Base-by-base conservation (phyloP, 2,888 invertebrate species). In the Pecten maximus region DNA sequence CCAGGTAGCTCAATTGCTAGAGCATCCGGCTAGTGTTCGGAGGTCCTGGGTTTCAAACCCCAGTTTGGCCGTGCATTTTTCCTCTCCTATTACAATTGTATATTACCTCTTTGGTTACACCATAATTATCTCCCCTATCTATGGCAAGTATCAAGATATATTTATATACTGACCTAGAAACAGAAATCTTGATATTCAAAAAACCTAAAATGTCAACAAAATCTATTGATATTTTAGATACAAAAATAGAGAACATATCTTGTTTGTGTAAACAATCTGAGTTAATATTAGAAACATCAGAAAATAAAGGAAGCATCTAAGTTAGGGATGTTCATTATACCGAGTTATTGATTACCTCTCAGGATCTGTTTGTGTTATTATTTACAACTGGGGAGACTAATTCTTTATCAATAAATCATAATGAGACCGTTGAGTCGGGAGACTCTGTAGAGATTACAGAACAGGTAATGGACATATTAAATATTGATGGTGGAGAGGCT, bases 401-500 rank as follows among this genome's bases (percentile, higher is more conserved):
- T 74, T 74, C 74, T 74, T 74, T 74, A 74, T 74, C 74, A 74
- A 74, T 74, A 74, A 74, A 74, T 74, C 74, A 74, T 74, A 74
- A 74, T 74, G 74, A 74, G 54, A 54, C 19, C 54, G 23, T 54
- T 54, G 54, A 54, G 54, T n/a, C 19, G 54, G 54, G 54, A 54
- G 74, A 28, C 15, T 12, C 8, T 28, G 28, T 74, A 35, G 74
- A 74, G 74, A 74, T 74, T 74, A 35, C 74, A 74, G 74, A 74
- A 74, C 74, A 74, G 74, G 74, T 74, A 74, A 74, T 74, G 74
- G 74, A 10, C 74, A 12, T 74, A 74, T 74, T 74, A 74, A 74
- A 74, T 74, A 74, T 74, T 74, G 74, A 74, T 74, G 74, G 74
- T 35, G 28, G n/a, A 28, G 28, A 23, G 15, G 50, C 19, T 54